A percentile compares a stretch with the other conserved stretches of the same genome.
Evolutionary conservation across 2,888 invertebrate genomes (phyloP).

Genomic region (Hydriomena furcata): DNA sequence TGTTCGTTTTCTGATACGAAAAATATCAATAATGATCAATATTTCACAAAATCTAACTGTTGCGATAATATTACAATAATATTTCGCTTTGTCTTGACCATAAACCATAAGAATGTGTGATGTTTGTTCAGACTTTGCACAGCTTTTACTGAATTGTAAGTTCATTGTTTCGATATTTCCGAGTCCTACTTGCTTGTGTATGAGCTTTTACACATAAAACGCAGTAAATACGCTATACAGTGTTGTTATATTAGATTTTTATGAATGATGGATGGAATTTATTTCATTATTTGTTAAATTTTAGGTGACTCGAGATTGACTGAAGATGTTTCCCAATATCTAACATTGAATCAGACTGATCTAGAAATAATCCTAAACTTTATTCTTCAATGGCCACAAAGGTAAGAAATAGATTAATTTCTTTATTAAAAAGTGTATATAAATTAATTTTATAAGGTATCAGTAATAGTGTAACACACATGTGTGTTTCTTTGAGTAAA

Average conservation of each 20-base stretch:
- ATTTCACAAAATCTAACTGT: constrained; percentile 60
- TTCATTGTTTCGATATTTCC: constrained; percentile 77
- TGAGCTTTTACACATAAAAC: constrained; percentile 39
- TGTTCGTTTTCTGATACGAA: constrained; percentile 78
- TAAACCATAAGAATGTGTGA: constrained; percentile 91
- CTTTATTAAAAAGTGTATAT: background rate
- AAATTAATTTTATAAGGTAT: no score
- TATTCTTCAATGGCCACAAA: constrained; percentile 95
- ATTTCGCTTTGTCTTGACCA: constrained; percentile 62
- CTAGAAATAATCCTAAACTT: constrained; percentile 92
- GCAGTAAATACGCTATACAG: constrained; percentile 22
- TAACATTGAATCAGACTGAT: constrained; percentile 89
- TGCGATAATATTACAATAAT: constrained; percentile 75
- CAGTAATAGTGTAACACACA: background rate
- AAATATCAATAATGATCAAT: constrained; percentile 79
- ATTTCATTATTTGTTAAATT: constrained; percentile 62
- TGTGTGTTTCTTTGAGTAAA: background rate
- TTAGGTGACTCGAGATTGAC: constrained; percentile 91
- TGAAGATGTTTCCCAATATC: constrained; percentile 90
- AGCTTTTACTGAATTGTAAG: constrained; percentile 90
- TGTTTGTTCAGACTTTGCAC: constrained; percentile 96
- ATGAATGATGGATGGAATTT: constrained; percentile 17
- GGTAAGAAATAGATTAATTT: constrained; percentile 76
- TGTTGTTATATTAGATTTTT: constrained; percentile 16
- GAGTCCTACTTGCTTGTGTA: constrained; percentile 49